phyloP scores from a whole-genome alignment of 2,113 vertebrate genomes.

The Tylochromis polylepis region DNA sequence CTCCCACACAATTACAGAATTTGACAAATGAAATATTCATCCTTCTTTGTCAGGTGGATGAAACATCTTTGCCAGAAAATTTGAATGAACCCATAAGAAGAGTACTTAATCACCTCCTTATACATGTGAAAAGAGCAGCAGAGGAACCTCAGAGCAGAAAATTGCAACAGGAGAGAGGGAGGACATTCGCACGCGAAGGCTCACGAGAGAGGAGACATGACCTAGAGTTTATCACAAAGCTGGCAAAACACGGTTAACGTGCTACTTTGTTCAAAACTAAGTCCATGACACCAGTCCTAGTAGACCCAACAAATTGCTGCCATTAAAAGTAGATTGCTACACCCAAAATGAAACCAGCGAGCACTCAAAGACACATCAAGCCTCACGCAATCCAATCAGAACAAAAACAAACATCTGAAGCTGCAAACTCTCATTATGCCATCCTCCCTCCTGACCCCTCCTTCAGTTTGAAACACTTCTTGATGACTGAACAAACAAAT shows the following conservation, averaged over 20 bases:
- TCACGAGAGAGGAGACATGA: neutral
- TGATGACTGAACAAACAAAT: slow-evolving; percentile 70
- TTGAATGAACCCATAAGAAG: slow-evolving; percentile 28
- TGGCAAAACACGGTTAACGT: neutral
- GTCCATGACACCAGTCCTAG: slow-evolving; percentile 10
- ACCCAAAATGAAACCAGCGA: slow-evolving; percentile 31
- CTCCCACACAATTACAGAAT: slow-evolving; percentile 14
- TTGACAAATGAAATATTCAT: slow-evolving; percentile 31
- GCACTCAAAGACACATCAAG: slow-evolving; percentile 41
- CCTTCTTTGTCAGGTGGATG: slow-evolving; percentile 35
- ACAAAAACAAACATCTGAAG: slow-evolving; percentile 67
- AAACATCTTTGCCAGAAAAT: slow-evolving; percentile 31
- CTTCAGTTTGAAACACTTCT: slow-evolving; percentile 63
- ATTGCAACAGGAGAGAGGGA: neutral
- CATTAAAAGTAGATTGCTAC: slow-evolving; percentile 58
- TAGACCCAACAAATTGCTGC: slow-evolving; percentile 48
- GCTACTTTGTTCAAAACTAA: neutral
- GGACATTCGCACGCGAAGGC: neutral
- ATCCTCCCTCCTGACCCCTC: slow-evolving; percentile 29
- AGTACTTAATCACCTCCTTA: slow-evolving; percentile 36
- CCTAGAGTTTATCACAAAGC: neutral
- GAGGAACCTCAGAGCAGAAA: neutral
- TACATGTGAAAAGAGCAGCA: slow-evolving; percentile 12
- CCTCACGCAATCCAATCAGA: slow-evolving; percentile 60
- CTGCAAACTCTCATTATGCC: slow-evolving; percentile 52